Conservation (phyloP, 2,888 invertebrate genomes). For the Pseudococcus jackbeardsleyi region DNA sequence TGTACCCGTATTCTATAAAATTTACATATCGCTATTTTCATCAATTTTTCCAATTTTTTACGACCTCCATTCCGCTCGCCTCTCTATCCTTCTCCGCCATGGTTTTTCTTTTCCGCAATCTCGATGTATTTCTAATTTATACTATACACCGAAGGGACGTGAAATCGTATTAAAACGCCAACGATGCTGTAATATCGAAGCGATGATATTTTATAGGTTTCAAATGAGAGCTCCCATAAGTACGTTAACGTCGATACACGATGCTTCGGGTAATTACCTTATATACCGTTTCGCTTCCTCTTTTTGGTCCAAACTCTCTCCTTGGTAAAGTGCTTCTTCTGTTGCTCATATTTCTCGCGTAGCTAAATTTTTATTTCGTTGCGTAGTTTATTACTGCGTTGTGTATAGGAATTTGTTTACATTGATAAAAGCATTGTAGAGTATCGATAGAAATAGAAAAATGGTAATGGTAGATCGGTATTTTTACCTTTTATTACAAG, state of each 20-base stretch:
- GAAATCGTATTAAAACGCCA: slow-evolving; percentile 28
- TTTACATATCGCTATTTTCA: slow-evolving; percentile 31
- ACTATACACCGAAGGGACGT: slow-evolving; percentile 20
- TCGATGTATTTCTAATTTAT: slow-evolving; percentile 26
- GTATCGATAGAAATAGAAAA: too few relatives aligned
- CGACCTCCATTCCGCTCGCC: not conserved
- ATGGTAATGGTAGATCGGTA: too few relatives aligned
- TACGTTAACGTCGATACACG: slow-evolving; percentile 22
- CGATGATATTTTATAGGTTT: slow-evolving; percentile 23
- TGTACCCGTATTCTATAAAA: not conserved
- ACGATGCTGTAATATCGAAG: slow-evolving; percentile 34
- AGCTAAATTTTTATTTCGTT: not conserved
- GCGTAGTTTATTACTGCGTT: not conserved
- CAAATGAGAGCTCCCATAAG: slow-evolving; percentile 37
- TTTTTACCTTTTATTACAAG: too few relatives aligned
- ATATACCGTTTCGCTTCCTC: not conserved
- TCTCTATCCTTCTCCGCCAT: not conserved
- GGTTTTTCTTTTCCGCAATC: not conserved
- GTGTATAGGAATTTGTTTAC: too few relatives aligned
- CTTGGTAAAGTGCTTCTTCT: not conserved
- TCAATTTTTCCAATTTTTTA: slow-evolving; percentile 39
- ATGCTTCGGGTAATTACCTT: slow-evolving; percentile 24
- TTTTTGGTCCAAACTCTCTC: not conserved
- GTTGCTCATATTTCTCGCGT: not conserved
- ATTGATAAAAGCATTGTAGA: too few relatives aligned